phyloP scores from a whole-genome alignment of 2,888 invertebrate species.

The Carabus problematicus region DNA sequence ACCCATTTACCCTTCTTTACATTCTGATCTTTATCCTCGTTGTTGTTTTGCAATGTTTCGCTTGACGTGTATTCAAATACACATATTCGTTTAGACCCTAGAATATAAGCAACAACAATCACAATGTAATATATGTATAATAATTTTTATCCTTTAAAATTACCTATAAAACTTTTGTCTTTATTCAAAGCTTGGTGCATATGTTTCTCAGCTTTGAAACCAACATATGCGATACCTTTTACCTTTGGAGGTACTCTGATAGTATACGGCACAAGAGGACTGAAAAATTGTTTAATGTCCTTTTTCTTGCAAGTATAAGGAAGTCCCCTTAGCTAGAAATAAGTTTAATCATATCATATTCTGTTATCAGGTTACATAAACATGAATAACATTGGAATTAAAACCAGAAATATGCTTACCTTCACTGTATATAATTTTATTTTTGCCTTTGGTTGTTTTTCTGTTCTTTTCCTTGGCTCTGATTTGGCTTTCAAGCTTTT shows the following conservation, averaged over 20 bases:
- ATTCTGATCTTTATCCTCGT: conserved; percentile 47
- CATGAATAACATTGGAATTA: too few species aligned
- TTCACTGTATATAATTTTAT: conserved; percentile 69
- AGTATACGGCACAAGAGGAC: conserved; percentile 78
- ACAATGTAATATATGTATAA: conserved; percentile 1
- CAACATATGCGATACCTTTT: conserved; percentile 89
- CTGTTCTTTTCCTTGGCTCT: conserved; percentile 57
- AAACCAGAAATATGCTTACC: conserved; percentile 48
- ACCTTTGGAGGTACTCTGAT: conserved; percentile 79
- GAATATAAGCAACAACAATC: background rate
- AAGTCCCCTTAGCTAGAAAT: conserved; percentile 69
- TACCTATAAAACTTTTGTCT: conserved; percentile 85
- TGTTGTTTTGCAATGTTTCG: conserved; percentile 46
- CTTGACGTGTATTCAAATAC: conserved; percentile 52
- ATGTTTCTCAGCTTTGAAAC: conserved; percentile 83
- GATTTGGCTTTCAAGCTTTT: conserved; percentile 57
- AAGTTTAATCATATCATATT: background rate
- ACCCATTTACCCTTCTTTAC: conserved; percentile 64
- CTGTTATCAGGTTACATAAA: background rate
- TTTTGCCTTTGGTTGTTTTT: conserved; percentile 56
- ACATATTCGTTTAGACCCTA: conserved; percentile 69
- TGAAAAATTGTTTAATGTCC: conserved; percentile 84
- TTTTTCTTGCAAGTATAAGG: conserved; percentile 82
- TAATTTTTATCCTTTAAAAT: conserved; percentile 22
- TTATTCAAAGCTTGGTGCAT: conserved; percentile 81